These are phyloP conservation scores for Philopedon plagiatum DNA, from an alignment of 2,888 invertebrate species.

Conservation along the genomic window DNA sequence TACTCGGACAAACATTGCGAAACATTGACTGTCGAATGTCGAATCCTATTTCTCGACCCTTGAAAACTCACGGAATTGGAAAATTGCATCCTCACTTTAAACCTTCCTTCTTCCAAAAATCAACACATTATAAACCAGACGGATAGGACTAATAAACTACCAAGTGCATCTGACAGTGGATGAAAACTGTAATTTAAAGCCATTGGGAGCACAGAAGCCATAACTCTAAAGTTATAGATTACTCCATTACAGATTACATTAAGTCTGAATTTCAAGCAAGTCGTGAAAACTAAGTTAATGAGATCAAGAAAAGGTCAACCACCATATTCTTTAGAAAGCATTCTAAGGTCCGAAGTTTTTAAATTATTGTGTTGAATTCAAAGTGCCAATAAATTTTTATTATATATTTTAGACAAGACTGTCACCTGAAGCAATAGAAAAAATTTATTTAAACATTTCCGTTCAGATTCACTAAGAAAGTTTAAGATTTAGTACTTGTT, in stretches of 20 bases:
- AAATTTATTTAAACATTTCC: too few species aligned
- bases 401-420: neutral
- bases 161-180: conserved; percentile 1
- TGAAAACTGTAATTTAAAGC: conserved; percentile 9
- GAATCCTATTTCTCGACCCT: too few species aligned
- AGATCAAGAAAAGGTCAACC: too few species aligned
- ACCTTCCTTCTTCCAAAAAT: neutral
- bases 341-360: too few species aligned
- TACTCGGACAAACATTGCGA: too few species aligned
- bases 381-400: neutral
- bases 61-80: too few species aligned
- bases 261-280: neutral
- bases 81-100: neutral
- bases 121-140: neutral
- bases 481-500: too few species aligned
- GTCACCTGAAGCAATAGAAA: neutral
- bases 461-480: too few species aligned
- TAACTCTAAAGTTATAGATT: conserved; percentile 6
- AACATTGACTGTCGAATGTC: too few species aligned
- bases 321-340: too few species aligned
- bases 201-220: neutral
- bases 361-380: too few species aligned
- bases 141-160: conserved; percentile 5
- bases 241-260: neutral
- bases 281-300: neutral